Evolutionary conservation across 2,888 invertebrate genomes (phyloP).

Genomic region (Marronus borbonicus): DNA sequence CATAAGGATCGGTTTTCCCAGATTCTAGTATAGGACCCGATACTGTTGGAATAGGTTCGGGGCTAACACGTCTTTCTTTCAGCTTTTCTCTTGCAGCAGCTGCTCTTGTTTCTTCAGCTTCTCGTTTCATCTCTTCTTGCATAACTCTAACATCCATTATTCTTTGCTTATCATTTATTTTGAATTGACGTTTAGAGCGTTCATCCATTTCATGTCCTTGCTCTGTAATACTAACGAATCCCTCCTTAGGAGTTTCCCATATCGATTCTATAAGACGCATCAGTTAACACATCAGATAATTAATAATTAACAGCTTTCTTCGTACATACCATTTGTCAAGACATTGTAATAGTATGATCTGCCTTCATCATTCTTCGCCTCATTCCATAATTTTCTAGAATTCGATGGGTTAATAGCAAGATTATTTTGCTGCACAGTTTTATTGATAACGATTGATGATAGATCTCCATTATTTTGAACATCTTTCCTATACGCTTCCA

Average conservation of each 20-base stretch:
- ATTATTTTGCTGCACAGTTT: conserved; percentile 64
- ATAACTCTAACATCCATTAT: conserved; percentile 52
- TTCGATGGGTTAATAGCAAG: conserved; percentile 61
- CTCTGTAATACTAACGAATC: conserved; percentile 79
- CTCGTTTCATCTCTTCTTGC: conserved; percentile 63
- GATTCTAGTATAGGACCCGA: conserved; percentile 75
- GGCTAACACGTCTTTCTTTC: conserved; percentile 66
- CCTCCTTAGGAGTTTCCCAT: conserved; percentile 84
- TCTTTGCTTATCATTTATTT: conserved; percentile 63
- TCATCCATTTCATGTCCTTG: conserved; percentile 74
- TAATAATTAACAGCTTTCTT: not conserved
- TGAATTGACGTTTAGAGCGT: conserved; percentile 70
- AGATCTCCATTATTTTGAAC: conserved; percentile 80
- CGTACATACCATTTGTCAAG: conserved; percentile 80
- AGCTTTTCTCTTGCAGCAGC: conserved; percentile 71
- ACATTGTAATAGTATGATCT: conserved; percentile 90
- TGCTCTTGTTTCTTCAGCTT: conserved; percentile 73
- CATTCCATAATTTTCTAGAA: conserved; percentile 80
- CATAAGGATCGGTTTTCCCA: conserved; percentile 79
- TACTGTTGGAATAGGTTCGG: conserved; percentile 64
- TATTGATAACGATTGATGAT: conserved; percentile 73
- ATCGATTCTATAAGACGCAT: conserved; percentile 75
- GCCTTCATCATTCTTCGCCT: conserved; percentile 84
- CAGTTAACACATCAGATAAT: not conserved
- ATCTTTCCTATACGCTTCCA: conserved; percentile 91